Percentiles rank a stretch among this genome's conserved stretches.
These are phyloP conservation scores for Bathybates hornii DNA, from an alignment of 2,113 vertebrate species.

Conservation along the genomic window DNA sequence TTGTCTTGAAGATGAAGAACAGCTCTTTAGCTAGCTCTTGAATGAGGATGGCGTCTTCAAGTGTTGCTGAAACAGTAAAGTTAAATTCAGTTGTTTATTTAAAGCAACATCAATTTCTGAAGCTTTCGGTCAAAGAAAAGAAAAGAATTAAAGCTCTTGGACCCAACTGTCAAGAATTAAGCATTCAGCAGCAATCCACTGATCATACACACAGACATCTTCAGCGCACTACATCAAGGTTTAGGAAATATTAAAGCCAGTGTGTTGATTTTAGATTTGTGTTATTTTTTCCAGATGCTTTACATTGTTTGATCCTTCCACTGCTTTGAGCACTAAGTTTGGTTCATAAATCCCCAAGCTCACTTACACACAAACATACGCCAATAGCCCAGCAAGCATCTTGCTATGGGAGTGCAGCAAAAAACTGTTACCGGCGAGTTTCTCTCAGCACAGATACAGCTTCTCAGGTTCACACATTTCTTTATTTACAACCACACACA, in stretches of 20 bases:
- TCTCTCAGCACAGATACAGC: not conserved
- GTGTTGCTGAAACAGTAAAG: not conserved
- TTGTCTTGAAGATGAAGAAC: not conserved
- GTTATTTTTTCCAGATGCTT: not conserved
- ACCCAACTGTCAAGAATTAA: not conserved
- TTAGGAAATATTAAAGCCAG: not conserved
- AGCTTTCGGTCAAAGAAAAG: not conserved
- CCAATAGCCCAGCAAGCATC: not conserved
- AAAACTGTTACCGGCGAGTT: not conserved
- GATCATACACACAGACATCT: not conserved
- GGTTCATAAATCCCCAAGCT: not conserved
- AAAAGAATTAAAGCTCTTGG: not conserved
- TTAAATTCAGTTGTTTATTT: not conserved
- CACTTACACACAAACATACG: not conserved
- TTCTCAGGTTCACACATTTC: not conserved
- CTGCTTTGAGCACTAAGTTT: not conserved
- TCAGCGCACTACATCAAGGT: not conserved
- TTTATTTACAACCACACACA: not conserved
- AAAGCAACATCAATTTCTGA: not conserved
- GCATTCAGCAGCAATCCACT: not conserved
- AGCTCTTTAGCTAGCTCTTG: not conserved
- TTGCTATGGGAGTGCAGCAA: not conserved
- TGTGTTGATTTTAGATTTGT: not conserved
- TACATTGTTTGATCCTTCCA: not conserved
- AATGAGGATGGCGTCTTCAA: not conserved